These are phyloP conservation scores for Plagodis dolabraria DNA, from an alignment of 2,888 invertebrate genomes.

Conservation along the genomic window DNA sequence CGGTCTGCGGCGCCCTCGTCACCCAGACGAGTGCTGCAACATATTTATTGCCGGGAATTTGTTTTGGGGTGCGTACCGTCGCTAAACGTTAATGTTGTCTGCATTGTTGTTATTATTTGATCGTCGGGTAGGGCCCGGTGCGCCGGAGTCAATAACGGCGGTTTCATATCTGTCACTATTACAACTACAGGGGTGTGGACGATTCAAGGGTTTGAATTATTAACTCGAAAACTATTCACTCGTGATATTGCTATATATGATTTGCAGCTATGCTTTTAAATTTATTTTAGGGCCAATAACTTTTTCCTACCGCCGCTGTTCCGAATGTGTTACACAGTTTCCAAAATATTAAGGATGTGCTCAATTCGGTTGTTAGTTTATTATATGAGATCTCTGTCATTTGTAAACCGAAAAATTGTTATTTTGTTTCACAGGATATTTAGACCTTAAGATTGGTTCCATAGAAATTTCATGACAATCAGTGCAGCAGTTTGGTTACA, in stretches of 20 bases:
- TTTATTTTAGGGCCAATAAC: background rate
- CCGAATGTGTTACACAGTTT: too few relatives aligned
- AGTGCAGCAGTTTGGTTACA: too few relatives aligned
- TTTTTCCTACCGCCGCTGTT: too few relatives aligned
- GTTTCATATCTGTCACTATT: constrained; percentile 27
- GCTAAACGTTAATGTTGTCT: constrained; percentile 58
- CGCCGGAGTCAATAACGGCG: constrained; percentile 44
- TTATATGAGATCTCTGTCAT: too few relatives aligned
- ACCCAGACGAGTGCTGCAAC: constrained; percentile 44
- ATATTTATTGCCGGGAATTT: constrained; percentile 65
- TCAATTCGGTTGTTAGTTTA: too few relatives aligned
- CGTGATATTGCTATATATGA: constrained; percentile 1
- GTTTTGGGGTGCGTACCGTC: constrained; percentile 63
- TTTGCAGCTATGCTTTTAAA: background rate
- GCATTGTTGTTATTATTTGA: constrained; percentile 60
- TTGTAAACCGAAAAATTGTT: too few relatives aligned
- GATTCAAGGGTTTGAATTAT: constrained; percentile 36
- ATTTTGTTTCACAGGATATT: too few relatives aligned
- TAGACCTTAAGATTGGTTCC: too few relatives aligned
- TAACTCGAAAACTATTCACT: constrained; percentile 38
- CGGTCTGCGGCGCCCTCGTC: constrained; percentile 4
- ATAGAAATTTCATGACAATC: too few relatives aligned
- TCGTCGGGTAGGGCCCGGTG: constrained; percentile 48
- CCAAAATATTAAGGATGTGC: too few relatives aligned
- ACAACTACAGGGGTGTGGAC: constrained; percentile 45